Evolutionary conservation across 1,140 invertebrate species (phyloP), one percentile per base, ranked within the genome.

Genomic region (Gyrodactylus bullatarudis): DNA sequence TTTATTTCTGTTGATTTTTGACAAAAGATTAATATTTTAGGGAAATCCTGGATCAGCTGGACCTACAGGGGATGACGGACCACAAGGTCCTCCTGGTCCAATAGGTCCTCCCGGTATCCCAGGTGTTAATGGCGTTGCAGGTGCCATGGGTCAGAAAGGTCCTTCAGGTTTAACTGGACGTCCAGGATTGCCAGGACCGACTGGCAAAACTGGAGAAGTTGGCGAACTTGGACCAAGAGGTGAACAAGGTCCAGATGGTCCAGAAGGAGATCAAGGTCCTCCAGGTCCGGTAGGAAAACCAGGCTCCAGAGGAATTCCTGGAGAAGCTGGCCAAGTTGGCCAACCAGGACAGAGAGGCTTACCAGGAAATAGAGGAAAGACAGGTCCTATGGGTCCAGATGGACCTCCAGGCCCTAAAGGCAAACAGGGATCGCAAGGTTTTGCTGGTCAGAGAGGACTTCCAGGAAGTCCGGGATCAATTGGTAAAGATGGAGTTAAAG

Each of bases 291-390:
- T 21, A 24, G 74, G 74, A 21, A 23, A 23, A 24, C 73, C 72
- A 21, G 74, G 74, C 20, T 21, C 23, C 19, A 23, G 23, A 21
- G 74, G 70, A 74, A 20, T 20, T 74, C 76, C 74, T 72, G 84
- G 84, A 73, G 78, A 81, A 1, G 23, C 34, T 2, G 84, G 84
- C n/a, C 77, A 83, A 34, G 75, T 77, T 70, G 87, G 85, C 23
- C 73, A 77, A n/a, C 77, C 79, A 73, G 85, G 85, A 69, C 20
- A 77, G 16, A 70, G 75, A 68, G 85, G 85, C 69, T 75, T 75
- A 26, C 79, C 79, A 26, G 85, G 85, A 25, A 68, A 54, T n/a
- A 70, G 1, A 21, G 69, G 26, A 21, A n/a, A 23, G 19, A 20
- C 16, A 20, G 75, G 73, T 0, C 20, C 26, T 8, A 71, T 23